Evolutionary conservation across 2,888 invertebrate species (phyloP).

Genomic region (Odontomyia ornata): DNA sequence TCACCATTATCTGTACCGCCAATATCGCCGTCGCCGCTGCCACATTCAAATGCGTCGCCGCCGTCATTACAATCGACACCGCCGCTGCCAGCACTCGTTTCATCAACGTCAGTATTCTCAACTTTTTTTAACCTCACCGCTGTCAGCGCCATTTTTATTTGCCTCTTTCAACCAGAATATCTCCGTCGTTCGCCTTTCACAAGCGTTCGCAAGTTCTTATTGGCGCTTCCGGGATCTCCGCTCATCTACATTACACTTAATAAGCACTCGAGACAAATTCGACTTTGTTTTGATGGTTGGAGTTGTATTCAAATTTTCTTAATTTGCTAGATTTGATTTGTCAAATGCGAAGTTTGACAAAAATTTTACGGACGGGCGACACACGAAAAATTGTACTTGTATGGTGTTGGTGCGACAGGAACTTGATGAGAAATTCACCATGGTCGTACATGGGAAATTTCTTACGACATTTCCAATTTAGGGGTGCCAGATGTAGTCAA

Average conservation of each 20-base stretch:
- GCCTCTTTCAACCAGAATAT: slow-evolving; percentile 5
- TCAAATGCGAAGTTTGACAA: slow-evolving; percentile 40
- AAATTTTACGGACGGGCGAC: slow-evolving; percentile 37
- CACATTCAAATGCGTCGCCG: neutral
- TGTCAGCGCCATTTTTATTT: slow-evolving; percentile 51
- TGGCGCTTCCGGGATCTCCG: neutral
- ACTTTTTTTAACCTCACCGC: slow-evolving; percentile 51
- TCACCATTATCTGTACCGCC: slow-evolving; percentile 48
- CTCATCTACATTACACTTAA: slow-evolving; percentile 28
- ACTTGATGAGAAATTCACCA: slow-evolving; percentile 18
- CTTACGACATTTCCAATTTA: neutral
- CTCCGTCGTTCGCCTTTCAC: neutral
- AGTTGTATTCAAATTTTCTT: slow-evolving; percentile 7
- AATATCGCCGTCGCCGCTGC: slow-evolving; percentile 21
- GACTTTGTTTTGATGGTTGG: slow-evolving; percentile 22
- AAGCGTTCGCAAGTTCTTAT: neutral
- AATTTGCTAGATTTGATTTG: slow-evolving; percentile 21
- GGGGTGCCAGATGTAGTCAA: neutral
- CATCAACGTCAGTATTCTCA: slow-evolving; percentile 28
- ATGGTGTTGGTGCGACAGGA: slow-evolving; percentile 37
- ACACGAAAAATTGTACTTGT: slow-evolving; percentile 42
- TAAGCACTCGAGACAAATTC: neutral
- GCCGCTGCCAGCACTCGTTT: slow-evolving; percentile 34
- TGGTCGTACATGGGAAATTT: slow-evolving; percentile 18
- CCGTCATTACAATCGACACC: slow-evolving; percentile 17